These are phyloP conservation scores for Lacanobia oleracea DNA, from an alignment of 2,888 invertebrate genomes.

Conservation along the genomic window DNA sequence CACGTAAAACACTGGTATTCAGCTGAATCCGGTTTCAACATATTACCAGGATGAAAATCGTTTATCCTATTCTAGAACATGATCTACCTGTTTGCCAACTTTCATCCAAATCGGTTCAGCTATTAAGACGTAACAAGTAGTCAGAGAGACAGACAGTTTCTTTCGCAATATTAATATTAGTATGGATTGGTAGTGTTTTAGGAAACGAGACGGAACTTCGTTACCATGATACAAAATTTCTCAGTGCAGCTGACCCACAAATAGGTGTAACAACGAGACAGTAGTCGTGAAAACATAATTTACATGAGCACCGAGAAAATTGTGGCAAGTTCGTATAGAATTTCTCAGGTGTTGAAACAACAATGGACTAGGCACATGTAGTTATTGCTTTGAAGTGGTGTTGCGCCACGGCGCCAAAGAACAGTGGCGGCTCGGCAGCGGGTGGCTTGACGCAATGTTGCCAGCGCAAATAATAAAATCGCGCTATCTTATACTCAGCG, in stretches of 20 bases:
- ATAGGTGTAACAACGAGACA: constrained; percentile 42
- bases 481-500: constrained; percentile 24
- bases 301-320: constrained; percentile 52
- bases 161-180: background rate
- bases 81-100: background rate
- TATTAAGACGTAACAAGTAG: background rate
- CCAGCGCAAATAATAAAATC: constrained; percentile 48
- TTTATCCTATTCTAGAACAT: background rate
- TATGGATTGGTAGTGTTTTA: background rate
- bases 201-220: constrained; percentile 15
- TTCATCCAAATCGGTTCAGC: background rate
- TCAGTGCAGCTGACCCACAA: constrained; percentile 17
- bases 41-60: too few species aligned
- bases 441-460: constrained; percentile 56
- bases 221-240: constrained; percentile 8
- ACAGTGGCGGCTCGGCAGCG: constrained; percentile 45
- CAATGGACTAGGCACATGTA: constrained; percentile 65
- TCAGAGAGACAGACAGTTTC: background rate
- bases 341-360: constrained; percentile 71
- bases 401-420: constrained; percentile 59
- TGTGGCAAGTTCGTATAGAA: constrained; percentile 61
- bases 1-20: too few species aligned
- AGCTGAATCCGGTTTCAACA: too few species aligned
- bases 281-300: constrained; percentile 52
- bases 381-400: constrained; percentile 64